Conservation (phyloP, 1,140 invertebrate species). For the Lethrus apterus region DNA sequence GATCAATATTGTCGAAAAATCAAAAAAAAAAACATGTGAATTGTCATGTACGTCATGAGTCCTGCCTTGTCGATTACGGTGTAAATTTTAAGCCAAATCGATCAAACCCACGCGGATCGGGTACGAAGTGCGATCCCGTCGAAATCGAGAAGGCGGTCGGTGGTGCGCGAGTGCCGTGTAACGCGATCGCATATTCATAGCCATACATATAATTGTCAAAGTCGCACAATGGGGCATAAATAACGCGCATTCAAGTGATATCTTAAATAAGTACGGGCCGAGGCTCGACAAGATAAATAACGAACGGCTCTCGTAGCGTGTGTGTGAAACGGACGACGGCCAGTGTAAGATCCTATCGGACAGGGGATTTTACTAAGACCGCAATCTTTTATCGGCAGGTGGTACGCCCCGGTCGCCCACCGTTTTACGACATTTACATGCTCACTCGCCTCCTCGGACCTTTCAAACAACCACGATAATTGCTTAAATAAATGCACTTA, state of each 20-base stretch:
- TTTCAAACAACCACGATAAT: constrained; percentile 17
- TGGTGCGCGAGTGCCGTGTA: no score
- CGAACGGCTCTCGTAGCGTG: constrained; percentile 17
- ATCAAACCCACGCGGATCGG: no score
- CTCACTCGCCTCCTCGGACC: constrained; percentile 15
- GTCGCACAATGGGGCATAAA: constrained; percentile 19
- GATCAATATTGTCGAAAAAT: no score
- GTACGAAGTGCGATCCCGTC: no score
- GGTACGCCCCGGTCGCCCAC: constrained; percentile 24
- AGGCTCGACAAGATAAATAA: constrained; percentile 23
- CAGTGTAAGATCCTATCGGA: constrained; percentile 24
- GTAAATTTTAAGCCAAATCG: no score
- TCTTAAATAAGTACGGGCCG: constrained; percentile 22
- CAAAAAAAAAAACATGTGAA: no score
- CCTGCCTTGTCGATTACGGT: no score
- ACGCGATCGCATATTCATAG: constrained; percentile 13
- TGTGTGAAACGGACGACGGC: constrained; percentile 27
- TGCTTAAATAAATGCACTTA: constrained; percentile 18
- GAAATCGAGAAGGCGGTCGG: no score
- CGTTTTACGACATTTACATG: constrained; percentile 10
- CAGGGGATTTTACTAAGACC: constrained; percentile 26
- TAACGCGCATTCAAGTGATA: constrained; percentile 24
- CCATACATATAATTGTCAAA: constrained; percentile 17
- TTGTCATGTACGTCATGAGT: no score
- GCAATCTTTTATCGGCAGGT: constrained; percentile 27